A percentile compares a stretch with the other conserved stretches of the same genome.
Conservation (phyloP, 2,888 invertebrate genomes). For the Pyrrhia umbra region DNA sequence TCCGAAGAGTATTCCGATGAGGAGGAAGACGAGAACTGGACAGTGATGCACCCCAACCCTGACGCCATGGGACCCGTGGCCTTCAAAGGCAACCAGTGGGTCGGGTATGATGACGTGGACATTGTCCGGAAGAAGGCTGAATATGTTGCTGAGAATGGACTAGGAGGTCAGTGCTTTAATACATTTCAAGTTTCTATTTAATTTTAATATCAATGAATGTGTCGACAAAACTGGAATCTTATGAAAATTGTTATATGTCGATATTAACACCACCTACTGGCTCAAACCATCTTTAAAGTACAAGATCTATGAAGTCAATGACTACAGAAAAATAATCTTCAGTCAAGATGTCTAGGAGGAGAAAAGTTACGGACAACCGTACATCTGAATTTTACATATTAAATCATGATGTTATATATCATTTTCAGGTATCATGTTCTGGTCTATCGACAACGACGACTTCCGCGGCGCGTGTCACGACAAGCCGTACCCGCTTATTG, state of each 20-base stretch:
- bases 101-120: constrained; percentile 96
- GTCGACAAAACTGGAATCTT: too few relatives aligned
- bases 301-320: too few relatives aligned
- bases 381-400: too few relatives aligned
- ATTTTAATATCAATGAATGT: too few relatives aligned
- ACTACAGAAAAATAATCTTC: too few relatives aligned
- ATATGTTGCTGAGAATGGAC: constrained; percentile 95
- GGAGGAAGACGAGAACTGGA: constrained; percentile 91
- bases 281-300: too few relatives aligned
- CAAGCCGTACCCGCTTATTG: constrained; percentile 96
- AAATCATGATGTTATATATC: too few relatives aligned
- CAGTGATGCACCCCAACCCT: constrained; percentile 94
- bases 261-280: too few relatives aligned
- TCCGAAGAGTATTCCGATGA: constrained; percentile 89
- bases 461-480: constrained; percentile 97
- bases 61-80: constrained; percentile 97
- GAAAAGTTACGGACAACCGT: too few relatives aligned
- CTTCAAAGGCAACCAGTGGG: constrained; percentile 96
- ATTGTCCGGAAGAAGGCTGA: constrained; percentile 95
- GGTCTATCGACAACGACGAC: constrained; percentile 98
- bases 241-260: too few relatives aligned
- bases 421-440: constrained; percentile 94
- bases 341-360: too few relatives aligned
- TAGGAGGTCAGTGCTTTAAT: constrained; percentile 92
- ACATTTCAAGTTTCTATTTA: neutral